Evolutionary conservation across 2,113 vertebrate genomes (phyloP), one percentile per base, ranked within the genome.

Genomic region (Murina feae): DNA sequence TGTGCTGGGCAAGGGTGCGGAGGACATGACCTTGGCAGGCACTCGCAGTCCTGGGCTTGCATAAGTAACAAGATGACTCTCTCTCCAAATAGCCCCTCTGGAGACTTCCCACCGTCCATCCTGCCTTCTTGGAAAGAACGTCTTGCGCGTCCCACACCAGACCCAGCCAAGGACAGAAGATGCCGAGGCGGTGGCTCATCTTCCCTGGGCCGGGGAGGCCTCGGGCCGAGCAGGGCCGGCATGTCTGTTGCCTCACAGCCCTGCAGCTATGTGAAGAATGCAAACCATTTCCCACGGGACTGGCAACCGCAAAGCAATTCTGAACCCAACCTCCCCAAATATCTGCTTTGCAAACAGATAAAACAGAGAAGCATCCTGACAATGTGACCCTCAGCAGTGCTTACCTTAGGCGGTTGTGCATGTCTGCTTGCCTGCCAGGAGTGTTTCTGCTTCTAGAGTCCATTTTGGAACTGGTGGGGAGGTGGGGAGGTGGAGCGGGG

Each of bases 321-420:
- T 42, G 60, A 94, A 95, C 94, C 75, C 86, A 92, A 8, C 92
- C 96, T 95, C 23, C 18, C 94, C 86, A 95, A 97, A 96, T 86
- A 96, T 95, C 96, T 97, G 93, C 93, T 95, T 83, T 95, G 84
- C 92, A 97, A 96, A 95, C 81, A 97, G 96, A 97, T 83, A 94
- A 91, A 97, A 82, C 76, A 90, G 63, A 81, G 90, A 97, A 93
- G 86, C 95, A 96, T 97, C 86, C 78, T 82, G 90, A 97, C 95
- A 96, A 97, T 95, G 95, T 94, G 96, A n/a, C 91, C 76, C 93
- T 55, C 1, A 10, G 44, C 44, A 4, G 84, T 68, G 2, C 47
- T 81, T 65, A 96, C 94, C 93, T 95, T 63, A 68, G 80, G 82
- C 17, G 0, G 35, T 37, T 8, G 37, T 21, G 75, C 12, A 42